Conservation (phyloP, 2,888 invertebrate genomes). For the Caenorhabditis sp. region DNA sequence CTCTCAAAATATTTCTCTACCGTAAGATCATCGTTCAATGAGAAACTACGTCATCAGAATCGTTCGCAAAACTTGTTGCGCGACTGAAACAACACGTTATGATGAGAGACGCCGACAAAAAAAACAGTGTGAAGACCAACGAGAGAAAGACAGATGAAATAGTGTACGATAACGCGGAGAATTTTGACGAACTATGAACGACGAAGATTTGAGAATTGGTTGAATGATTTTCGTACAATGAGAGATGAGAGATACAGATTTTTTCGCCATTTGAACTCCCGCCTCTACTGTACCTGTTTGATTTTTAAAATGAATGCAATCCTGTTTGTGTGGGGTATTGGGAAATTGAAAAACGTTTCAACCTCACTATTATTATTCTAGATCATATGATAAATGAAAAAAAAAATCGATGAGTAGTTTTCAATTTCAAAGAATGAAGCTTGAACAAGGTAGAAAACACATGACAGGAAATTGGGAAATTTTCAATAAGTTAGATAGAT, state of each 20-base stretch:
- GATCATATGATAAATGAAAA: no score
- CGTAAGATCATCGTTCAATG: constrained; percentile 57
- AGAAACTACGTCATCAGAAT: constrained; percentile 52
- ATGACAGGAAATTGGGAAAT: no score
- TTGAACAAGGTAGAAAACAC: no score
- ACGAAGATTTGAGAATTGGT: constrained; percentile 35
- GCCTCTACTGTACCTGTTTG: neutral
- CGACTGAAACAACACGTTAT: constrained; percentile 28
- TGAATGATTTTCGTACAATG: neutral
- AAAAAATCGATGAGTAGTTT: no score
- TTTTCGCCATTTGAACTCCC: neutral
- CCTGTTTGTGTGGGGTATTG: neutral
- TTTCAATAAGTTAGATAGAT: no score
- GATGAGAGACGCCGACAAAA: constrained; percentile 36
- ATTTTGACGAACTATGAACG: constrained; percentile 56
- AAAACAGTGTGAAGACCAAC: constrained; percentile 48
- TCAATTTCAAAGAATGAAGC: no score
- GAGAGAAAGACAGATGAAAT: constrained; percentile 27
- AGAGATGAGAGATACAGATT: neutral
- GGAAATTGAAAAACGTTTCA: neutral
- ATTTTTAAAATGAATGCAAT: neutral
- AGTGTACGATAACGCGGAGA: constrained; percentile 20
- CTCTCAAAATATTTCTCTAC: constrained; percentile 9
- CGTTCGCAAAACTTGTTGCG: constrained; percentile 54
- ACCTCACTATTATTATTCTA: no score